Evolutionary conservation across 2,797 vertebrate species (phyloP), one percentile per base, ranked within the genome.

Genomic region (Phoebastria nigripes): DNA sequence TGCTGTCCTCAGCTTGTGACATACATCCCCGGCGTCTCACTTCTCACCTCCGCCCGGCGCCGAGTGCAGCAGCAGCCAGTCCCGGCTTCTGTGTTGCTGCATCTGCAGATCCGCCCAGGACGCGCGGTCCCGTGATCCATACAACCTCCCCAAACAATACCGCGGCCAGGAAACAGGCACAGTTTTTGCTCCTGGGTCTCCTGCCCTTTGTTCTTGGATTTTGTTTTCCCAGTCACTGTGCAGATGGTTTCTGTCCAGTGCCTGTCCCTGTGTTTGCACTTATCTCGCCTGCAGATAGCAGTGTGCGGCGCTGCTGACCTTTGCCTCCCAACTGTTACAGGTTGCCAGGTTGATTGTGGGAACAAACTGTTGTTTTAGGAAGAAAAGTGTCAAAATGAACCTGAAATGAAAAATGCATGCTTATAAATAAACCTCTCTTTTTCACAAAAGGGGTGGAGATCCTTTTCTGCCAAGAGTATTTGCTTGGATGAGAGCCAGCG

Each of bases 121-220:
- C 7, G 2, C 3, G 1, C 1, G 0, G 56, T 77, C 93, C 89
- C 5, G 0, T 13, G 47, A 41, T 49, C 83, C 2, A 0, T n/a
- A 0, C 13, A 15, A 26, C 71, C 11, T 11, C 56, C 42, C 89
- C 37, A 28, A 92, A 44, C 88, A 80, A 21, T 69, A 58, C 31
- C 33, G 5, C 49, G 42, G 26, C 14, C 81, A 61, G 95, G 74
- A 87, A 92, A 29, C 73, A 62, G 70, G 44, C 67, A 4, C 33
- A 28, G 19, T 0, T 63, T 77, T 46, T 78, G 55, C 86, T 80
- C 12, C 5, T 66, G 72, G n/a, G 9, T 77, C 67, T 93, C 79
- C 82, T 86, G 76, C 79, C 85, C 82, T 96, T 94, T 92, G 82
- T 51, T 61, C 42, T n/a, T 47, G 74, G 66, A 5, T 52, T 82